Conservation (phyloP, 2,888 invertebrate species). For the Trissolcus brochymenae region DNA sequence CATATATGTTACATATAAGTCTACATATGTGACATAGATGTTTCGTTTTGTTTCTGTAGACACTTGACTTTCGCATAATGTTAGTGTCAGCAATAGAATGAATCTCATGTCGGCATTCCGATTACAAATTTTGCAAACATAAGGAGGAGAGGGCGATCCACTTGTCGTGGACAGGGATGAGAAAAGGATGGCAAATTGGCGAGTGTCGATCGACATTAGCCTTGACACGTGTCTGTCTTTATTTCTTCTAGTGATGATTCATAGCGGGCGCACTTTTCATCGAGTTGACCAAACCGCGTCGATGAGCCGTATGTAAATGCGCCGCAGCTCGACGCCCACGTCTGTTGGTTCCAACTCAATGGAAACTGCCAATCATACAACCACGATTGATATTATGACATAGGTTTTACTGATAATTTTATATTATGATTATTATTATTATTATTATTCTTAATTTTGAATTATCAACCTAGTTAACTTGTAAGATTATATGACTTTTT, state of each 20-base stretch:
- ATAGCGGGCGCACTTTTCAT: slow-evolving; percentile 72
- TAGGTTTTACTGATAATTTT: slow-evolving; percentile 48
- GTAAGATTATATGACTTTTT: slow-evolving; percentile 41
- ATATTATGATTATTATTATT: slow-evolving; percentile 54
- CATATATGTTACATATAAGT: too few relatives aligned
- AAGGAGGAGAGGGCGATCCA: slow-evolving; percentile 26
- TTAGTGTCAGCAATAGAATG: too few relatives aligned
- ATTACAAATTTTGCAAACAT: neutral
- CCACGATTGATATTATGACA: slow-evolving; percentile 53
- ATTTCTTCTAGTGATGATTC: slow-evolving; percentile 55
- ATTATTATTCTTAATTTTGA: slow-evolving; percentile 12
- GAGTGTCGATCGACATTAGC: slow-evolving; percentile 37
- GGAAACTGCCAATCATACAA: slow-evolving; percentile 69
- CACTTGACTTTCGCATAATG: too few relatives aligned
- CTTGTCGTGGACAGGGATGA: slow-evolving; percentile 34
- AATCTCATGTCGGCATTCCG: slow-evolving; percentile 9
- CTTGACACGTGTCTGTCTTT: slow-evolving; percentile 45
- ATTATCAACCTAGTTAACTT: slow-evolving; percentile 50
- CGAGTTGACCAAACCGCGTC: slow-evolving; percentile 70
- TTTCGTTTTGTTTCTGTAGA: too few relatives aligned
- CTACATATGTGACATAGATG: too few relatives aligned
- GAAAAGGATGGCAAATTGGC: slow-evolving; percentile 35
- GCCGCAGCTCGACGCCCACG: slow-evolving; percentile 30
- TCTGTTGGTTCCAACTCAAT: slow-evolving; percentile 70
- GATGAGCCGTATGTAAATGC: slow-evolving; percentile 24